Base-by-base conservation (phyloP, 2,888 invertebrate species). In the Ditula angustiorana region DNA sequence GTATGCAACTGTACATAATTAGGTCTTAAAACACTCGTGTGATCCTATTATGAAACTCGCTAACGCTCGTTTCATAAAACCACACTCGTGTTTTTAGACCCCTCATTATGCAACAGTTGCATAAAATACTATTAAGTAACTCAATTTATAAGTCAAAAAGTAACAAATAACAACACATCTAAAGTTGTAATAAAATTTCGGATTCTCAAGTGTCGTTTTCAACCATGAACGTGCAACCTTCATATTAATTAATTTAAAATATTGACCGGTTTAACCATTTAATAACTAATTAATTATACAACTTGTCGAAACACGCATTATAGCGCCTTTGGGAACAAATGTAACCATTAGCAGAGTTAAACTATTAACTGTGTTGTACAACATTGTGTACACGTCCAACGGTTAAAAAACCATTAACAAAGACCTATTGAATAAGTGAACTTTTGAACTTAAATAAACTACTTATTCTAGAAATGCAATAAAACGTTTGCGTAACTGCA, bases 321-420 rank as follows among this genome's bases (percentile, higher is more conserved):
- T 37, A 21, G 8, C 53, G 33, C 35, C 19, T 35, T 8, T 26
- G 5, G 23, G 1, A 19, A 41, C 60, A 8, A 10, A 24, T 11
- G 24, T 21, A 10, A 21, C 21, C 26, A 61, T 61, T 53, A 61
- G 47, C 10, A 26, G n/a, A 49, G 24, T 26, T 56, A 19, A 53
- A 37, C 53, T 16, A 13, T 37, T 57, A 30, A 5, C 24, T n/a
- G 33, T 44, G 28, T 47, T 46, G 58, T 58, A 35, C 5, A 47
- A 47, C 35, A 62, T 49, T 23, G 37, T 49, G 16, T 56, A 5
- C 23, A 37, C 26, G 28, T 56, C 49, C 3, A 46, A 47, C 58
- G 16, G 24, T 61, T 61, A 55, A 35, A 61, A 55, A 46, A 47
- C 46, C 46, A 53, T 61, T 61, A 61, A 58, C n/a, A 46, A 33